A percentile compares a stretch with the other conserved stretches of the same genome.
Evolutionary conservation across 1,140 invertebrate species (phyloP).

Genomic region (Drosophila tristis): DNA sequence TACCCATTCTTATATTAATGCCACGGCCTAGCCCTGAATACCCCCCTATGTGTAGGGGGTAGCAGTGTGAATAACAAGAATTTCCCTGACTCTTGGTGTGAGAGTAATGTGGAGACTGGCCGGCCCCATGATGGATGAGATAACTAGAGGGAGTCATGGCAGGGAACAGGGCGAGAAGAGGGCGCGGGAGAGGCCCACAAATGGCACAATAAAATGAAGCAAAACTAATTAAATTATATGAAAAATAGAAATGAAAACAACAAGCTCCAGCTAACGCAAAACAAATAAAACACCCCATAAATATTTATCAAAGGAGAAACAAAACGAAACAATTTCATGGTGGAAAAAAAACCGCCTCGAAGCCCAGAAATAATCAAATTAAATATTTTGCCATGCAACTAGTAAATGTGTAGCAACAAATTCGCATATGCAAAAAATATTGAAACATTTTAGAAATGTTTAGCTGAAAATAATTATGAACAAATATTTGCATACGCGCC

Average conservation of each 20-base stretch:
- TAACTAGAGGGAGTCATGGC: background rate
- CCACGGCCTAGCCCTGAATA: background rate
- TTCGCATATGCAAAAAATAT: background rate
- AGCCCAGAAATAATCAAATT: constrained; percentile 23
- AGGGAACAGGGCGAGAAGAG: background rate
- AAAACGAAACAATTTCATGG: constrained; percentile 53
- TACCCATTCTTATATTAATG: too few species aligned
- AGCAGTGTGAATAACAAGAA: constrained; percentile 36
- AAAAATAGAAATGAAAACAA: constrained; percentile 68
- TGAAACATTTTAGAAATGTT: background rate
- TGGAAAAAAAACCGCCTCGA: constrained; percentile 12
- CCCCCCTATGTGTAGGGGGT: background rate
- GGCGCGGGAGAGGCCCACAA: constrained; percentile 8
- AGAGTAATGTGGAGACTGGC: constrained; percentile 7
- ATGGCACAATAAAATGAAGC: constrained; percentile 61
- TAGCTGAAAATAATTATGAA: too few species aligned
- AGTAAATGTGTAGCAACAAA: constrained; percentile 47
- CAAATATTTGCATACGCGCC: too few species aligned
- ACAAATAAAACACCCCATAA: constrained; percentile 56
- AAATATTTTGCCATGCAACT: constrained; percentile 40
- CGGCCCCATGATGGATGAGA: constrained; percentile 22
- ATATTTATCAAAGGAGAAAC: constrained; percentile 63
- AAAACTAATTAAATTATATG: constrained; percentile 79
- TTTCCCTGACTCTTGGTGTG: constrained; percentile 6
- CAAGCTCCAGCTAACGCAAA: constrained; percentile 37